phyloP scores from a whole-genome alignment of 2,888 invertebrate species.

The Agrenia bidenticulata region DNA sequence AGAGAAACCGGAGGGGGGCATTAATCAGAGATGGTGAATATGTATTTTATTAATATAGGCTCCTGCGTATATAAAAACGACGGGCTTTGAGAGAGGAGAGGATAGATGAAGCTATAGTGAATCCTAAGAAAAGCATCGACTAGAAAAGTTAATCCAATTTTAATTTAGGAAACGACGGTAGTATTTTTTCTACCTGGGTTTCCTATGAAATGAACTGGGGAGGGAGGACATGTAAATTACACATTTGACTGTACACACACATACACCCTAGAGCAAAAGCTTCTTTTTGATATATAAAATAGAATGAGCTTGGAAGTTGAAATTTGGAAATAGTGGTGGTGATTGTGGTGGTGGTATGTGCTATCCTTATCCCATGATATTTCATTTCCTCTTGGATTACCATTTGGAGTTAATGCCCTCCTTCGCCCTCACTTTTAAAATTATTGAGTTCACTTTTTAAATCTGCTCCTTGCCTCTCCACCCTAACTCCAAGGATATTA shows the following conservation, averaged over 20 bases:
- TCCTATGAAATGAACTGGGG: too few species aligned
- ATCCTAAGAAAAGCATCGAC: slow-evolving; percentile 20
- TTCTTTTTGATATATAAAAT: neutral
- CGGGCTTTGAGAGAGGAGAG: slow-evolving; percentile 16
- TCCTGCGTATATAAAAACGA: too few species aligned
- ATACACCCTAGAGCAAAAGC: neutral
- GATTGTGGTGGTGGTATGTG: too few species aligned
- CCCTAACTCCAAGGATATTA: slow-evolving; percentile 8
- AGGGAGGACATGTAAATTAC: too few species aligned
- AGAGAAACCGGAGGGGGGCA: too few species aligned
- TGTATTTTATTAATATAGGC: too few species aligned
- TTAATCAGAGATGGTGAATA: too few species aligned
- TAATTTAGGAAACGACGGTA: slow-evolving; percentile 7
- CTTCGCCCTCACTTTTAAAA: slow-evolving; percentile 11
- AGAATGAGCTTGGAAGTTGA: too few species aligned
- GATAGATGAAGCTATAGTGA: slow-evolving; percentile 17
- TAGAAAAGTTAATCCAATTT: slow-evolving; percentile 28
- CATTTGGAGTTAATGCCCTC: slow-evolving; percentile 27
- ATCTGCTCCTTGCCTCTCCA: slow-evolving; percentile 14
- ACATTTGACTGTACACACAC: too few species aligned
- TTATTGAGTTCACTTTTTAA: slow-evolving; percentile 14
- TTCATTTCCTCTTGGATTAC: slow-evolving; percentile 32
- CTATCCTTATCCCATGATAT: slow-evolving; percentile 18
- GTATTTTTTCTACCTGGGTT: neutral
- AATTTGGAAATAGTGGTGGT: too few species aligned